These are phyloP conservation scores for Magallana angulata DNA, from an alignment of 1,140 invertebrate species.

Conservation along the genomic window DNA sequence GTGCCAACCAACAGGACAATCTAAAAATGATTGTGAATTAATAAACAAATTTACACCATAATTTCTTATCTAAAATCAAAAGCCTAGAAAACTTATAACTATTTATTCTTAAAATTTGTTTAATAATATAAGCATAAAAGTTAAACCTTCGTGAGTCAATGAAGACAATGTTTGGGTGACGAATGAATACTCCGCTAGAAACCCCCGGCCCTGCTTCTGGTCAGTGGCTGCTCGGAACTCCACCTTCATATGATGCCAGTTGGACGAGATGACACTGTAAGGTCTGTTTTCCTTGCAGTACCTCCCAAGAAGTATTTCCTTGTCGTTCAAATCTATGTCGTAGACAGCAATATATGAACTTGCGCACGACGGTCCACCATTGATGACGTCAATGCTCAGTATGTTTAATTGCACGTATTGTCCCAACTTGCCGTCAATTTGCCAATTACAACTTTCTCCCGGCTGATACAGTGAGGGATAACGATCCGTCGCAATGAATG, in stretches of 20 bases:
- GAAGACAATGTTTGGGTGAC: conserved; percentile 25
- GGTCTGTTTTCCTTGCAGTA: conserved; percentile 47
- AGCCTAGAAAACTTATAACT: too few species aligned
- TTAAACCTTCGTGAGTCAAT: conserved; percentile 24
- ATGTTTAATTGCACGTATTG: conserved; percentile 45
- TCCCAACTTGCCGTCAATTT: conserved; percentile 50
- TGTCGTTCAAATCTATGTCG: conserved; percentile 40
- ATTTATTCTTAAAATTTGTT: too few species aligned
- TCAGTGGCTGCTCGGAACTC: conserved; percentile 46
- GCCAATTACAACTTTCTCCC: conserved; percentile 46
- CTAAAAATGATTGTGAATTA: conserved; percentile 2
- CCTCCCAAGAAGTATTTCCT: conserved; percentile 9
- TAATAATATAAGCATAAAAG: too few species aligned
- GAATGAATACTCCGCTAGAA: conserved; percentile 50
- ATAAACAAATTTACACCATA: too few species aligned
- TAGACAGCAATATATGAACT: conserved; percentile 48
- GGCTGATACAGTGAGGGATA: conserved; percentile 40
- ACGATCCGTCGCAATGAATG: conserved; percentile 46
- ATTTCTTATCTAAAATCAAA: too few species aligned
- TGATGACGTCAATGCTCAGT: conserved; percentile 45
- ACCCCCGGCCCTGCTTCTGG: conserved; percentile 1
- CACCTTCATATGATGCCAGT: conserved; percentile 56
- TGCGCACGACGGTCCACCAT: conserved; percentile 33
- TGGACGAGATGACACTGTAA: conserved; percentile 38
- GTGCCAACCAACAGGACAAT: conserved; percentile 42